A percentile compares a stretch with the other conserved stretches of the same genome.
phyloP scores from a whole-genome alignment of 1,140 invertebrate genomes.

The Drosophila repletoides region DNA sequence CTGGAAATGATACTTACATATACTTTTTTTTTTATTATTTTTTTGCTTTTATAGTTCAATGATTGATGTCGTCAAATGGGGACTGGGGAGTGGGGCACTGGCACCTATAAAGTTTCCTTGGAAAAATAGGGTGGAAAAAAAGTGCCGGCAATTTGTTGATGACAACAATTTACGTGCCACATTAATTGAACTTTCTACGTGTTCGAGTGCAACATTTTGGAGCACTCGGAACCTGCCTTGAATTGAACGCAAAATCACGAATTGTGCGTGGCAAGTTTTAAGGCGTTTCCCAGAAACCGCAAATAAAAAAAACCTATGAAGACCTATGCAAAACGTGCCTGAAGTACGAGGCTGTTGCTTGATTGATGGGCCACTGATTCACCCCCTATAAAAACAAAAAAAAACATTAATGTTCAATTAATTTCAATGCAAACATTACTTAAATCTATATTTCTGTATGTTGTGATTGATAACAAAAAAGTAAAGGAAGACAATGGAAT shows the following conservation, averaged over 20 bases:
- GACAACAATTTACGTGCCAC: constrained; percentile 73
- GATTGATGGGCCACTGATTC: constrained; percentile 68
- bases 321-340: constrained; percentile 59
- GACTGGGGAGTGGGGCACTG: background rate
- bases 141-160: constrained; percentile 35
- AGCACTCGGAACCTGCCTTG: constrained; percentile 11
- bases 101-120: constrained; percentile 33
- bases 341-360: constrained; percentile 53
- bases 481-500: no score
- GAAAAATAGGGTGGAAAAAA: no score
- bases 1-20: no score
- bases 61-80: constrained; percentile 39
- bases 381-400: constrained; percentile 24
- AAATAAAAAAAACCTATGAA: constrained; percentile 38
- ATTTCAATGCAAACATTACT: constrained; percentile 62
- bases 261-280: constrained; percentile 56
- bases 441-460: constrained; percentile 47
- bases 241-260: constrained; percentile 31
- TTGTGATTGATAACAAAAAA: no score
- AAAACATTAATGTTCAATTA: constrained; percentile 15
- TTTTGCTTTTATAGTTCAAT: constrained; percentile 52
- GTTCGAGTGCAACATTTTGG: constrained; percentile 57
- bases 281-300: constrained; percentile 44
- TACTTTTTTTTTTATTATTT: constrained; percentile 16
- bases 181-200: constrained; percentile 81